These are phyloP conservation scores for Amphipoea oculea DNA, from an alignment of 2,888 invertebrate species.

Conservation along the genomic window DNA sequence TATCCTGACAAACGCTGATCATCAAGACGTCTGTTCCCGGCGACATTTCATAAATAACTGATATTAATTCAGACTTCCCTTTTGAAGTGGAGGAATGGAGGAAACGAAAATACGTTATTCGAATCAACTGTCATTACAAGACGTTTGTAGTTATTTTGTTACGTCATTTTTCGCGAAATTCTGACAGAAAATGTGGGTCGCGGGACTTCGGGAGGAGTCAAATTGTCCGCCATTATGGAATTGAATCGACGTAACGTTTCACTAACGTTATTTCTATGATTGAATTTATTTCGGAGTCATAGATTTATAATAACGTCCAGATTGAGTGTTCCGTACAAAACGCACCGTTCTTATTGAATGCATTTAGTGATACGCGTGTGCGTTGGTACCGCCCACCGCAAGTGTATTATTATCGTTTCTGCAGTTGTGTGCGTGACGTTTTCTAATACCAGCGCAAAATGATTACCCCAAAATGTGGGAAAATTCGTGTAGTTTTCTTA, in stretches of 20 bases:
- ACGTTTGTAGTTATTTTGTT: constrained; percentile 66
- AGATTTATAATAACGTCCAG: no score
- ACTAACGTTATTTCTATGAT: constrained; percentile 59
- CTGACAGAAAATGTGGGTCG: constrained; percentile 58
- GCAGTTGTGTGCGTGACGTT: no score
- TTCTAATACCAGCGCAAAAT: no score
- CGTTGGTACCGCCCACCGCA: no score
- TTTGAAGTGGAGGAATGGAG: constrained; percentile 53
- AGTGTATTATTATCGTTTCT: no score
- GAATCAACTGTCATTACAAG: constrained; percentile 66
- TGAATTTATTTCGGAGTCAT: constrained; percentile 60
- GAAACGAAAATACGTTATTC: constrained; percentile 62
- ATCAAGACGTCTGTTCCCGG: constrained; percentile 62
- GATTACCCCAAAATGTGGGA: no score
- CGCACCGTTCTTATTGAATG: no score
- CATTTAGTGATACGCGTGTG: no score
- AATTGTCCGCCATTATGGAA: constrained; percentile 65
- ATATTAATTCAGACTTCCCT: constrained; percentile 62
- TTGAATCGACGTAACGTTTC: constrained; percentile 65
- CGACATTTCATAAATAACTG: constrained; percentile 66
- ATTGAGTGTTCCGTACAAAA: no score
- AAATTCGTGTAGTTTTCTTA: no score
- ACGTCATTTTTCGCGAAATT: constrained; percentile 59
- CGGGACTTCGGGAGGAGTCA: constrained; percentile 45
- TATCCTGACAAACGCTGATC: constrained; percentile 54